Evolutionary conservation across 2,888 invertebrate species (phyloP), one percentile per base, ranked within the genome.

Genomic region (Drosophila robusta): DNA sequence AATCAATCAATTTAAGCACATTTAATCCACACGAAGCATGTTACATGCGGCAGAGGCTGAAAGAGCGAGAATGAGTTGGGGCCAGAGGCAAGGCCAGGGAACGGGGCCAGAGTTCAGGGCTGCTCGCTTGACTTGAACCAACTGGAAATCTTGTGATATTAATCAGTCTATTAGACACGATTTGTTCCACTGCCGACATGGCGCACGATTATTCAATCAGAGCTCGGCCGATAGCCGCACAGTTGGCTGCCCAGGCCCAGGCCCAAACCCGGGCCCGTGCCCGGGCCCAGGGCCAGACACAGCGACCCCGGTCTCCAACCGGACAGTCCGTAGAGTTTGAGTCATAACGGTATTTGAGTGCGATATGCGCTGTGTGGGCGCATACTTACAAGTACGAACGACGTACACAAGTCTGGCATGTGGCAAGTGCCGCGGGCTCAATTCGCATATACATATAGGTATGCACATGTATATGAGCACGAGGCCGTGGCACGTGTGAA

Each of bases 1-100:
- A 90, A 90, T 90, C 90, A 90, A 90, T 90, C 90, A 90, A 90
- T 83, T 90, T 90, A 78, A 88, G 90, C 85, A 80, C 78, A 81
- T 78, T 87, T 90, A 90, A 90, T 90, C 90, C 90, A 78, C 57
- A 76, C 78, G 80, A 90, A 89, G 86, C 81, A 78, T 84, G 81
- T 85, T 87, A 83, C 87, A 88, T 76, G 86, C 67, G 71, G 39
- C 54, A 42, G 22, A 8, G 51, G 5, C 14, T 29, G 11, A 55
- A 14, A 9, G n/a, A 22, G 42, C 14, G 9, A 47, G 12, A 8
- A 9, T 22, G 8, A 29, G 36, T 11, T 4, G 34, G 16, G 5
- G 22, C 9, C n/a, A 14, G 32, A 8, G 38, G 12, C 42, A 32
- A 8, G 44, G 14, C 14, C n/a, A 0, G 6, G 47, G 54, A 12